These are phyloP conservation scores for Ommatoiulus sabulosus DNA, from an alignment of 2,888 invertebrate genomes.

Conservation along the genomic window DNA sequence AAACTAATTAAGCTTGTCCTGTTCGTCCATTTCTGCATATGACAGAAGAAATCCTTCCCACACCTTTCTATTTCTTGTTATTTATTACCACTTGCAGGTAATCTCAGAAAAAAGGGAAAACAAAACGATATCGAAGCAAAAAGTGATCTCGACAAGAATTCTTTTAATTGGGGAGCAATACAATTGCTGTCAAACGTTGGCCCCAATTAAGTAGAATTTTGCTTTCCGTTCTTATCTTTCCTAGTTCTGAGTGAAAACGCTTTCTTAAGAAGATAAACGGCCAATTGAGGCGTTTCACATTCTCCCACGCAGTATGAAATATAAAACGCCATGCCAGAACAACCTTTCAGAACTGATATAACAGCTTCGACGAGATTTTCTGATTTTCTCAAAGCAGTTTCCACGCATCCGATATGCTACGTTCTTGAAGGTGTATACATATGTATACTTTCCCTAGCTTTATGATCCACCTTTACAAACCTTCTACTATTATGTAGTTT, in stretches of 20 bases:
- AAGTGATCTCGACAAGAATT: not conserved
- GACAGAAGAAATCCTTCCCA: too few species aligned
- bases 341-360: not conserved
- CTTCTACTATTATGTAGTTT: not conserved
- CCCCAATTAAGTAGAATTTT: slow-evolving; percentile 8
- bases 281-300: not conserved
- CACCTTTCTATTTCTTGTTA: too few species aligned
- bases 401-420: not conserved
- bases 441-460: not conserved
- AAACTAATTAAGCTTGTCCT: too few species aligned
- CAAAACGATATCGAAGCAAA: not conserved
- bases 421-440: not conserved
- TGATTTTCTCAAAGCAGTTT: not conserved
- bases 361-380: slow-evolving; percentile 2
- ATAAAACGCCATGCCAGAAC: not conserved
- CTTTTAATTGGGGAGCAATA: not conserved
- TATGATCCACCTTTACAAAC: not conserved
- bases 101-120: too few species aligned
- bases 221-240: not conserved
- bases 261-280: not conserved
- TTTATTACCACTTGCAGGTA: too few species aligned
- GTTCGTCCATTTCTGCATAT: too few species aligned
- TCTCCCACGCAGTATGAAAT: slow-evolving; percentile 36
- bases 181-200: slow-evolving; percentile 25
- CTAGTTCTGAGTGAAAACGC: not conserved